These are phyloP conservation scores for Platycheirus rosarum DNA, from an alignment of 2,888 invertebrate genomes.

Conservation along the genomic window DNA sequence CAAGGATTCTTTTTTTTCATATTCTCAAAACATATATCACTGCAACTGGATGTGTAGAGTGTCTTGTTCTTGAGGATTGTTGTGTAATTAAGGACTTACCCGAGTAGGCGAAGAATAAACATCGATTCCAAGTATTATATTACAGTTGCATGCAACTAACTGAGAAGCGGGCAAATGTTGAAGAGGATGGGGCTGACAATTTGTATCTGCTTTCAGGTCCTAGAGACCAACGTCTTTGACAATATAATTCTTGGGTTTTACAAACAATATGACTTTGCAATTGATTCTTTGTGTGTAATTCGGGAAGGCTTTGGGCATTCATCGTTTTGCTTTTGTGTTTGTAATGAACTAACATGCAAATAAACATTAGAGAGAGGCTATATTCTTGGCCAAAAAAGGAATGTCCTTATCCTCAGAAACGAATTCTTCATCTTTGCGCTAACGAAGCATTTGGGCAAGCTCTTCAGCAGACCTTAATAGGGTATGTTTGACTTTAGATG, in stretches of 20 bases:
- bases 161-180: not conserved
- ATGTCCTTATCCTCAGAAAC: constrained; percentile 10
- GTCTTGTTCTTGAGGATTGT: constrained; percentile 47
- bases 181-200: not conserved
- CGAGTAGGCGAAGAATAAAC: constrained; percentile 34
- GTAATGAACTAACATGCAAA: constrained; percentile 40
- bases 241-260: constrained; percentile 53
- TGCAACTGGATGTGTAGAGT: not conserved
- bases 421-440: constrained; percentile 20
- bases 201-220: constrained; percentile 10
- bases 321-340: constrained; percentile 31
- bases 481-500: constrained; percentile 30
- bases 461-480: not conserved
- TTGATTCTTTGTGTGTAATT: constrained; percentile 58
- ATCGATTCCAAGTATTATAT: constrained; percentile 33
- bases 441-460: constrained; percentile 29
- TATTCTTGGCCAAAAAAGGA: constrained; percentile 9
- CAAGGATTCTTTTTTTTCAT: constrained; percentile 15
- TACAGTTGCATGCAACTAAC: not conserved
- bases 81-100: constrained; percentile 64
- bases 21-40: not conserved
- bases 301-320: constrained; percentile 22
- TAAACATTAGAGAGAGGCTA: constrained; percentile 15
- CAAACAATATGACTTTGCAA: constrained; percentile 56
- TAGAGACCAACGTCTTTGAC: constrained; percentile 41